Conservation (phyloP, 1,140 invertebrate genomes). For the Drosophila sucinea region DNA sequence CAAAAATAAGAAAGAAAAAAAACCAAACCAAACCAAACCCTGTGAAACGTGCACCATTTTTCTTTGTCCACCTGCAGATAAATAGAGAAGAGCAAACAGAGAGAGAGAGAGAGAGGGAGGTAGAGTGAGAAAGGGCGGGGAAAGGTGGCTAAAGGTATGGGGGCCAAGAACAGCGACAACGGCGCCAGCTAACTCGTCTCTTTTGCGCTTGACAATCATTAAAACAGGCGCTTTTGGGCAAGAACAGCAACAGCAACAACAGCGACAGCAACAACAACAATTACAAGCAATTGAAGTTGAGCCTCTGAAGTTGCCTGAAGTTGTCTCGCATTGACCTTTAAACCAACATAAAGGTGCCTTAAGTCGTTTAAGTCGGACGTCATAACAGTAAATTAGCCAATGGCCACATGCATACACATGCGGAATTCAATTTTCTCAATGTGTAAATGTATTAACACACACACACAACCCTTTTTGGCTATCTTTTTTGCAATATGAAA, state of each 20-base stretch:
- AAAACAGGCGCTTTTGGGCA: conserved; percentile 51
- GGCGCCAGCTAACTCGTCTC: conserved; percentile 71
- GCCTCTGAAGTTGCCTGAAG: conserved; percentile 35
- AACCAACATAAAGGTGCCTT: conserved; percentile 13
- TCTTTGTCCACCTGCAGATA: conserved; percentile 57
- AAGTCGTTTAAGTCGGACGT: conserved; percentile 41
- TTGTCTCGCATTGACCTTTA: conserved; percentile 25
- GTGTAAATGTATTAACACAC: conserved; percentile 1
- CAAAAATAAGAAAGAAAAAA: conserved; percentile 27
- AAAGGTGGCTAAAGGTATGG: not conserved
- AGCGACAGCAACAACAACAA: conserved; percentile 48
- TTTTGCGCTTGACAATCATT: conserved; percentile 74
- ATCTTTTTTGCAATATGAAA: not conserved
- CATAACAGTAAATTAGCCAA: conserved; percentile 73
- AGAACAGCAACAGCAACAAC: conserved; percentile 11
- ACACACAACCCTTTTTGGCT: conserved; percentile 3
- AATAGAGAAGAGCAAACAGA: not conserved
- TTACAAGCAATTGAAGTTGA: conserved; percentile 65
- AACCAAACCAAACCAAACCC: conserved; percentile 33
- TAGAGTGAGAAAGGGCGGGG: not conserved
- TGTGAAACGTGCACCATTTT: conserved; percentile 75
- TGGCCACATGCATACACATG: not conserved
- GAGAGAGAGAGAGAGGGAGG: not conserved
- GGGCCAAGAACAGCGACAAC: conserved; percentile 31
- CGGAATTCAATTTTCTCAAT: not conserved